Conservation (phyloP, 2,113 vertebrate species). For the Urocitellus parryii region DNA sequence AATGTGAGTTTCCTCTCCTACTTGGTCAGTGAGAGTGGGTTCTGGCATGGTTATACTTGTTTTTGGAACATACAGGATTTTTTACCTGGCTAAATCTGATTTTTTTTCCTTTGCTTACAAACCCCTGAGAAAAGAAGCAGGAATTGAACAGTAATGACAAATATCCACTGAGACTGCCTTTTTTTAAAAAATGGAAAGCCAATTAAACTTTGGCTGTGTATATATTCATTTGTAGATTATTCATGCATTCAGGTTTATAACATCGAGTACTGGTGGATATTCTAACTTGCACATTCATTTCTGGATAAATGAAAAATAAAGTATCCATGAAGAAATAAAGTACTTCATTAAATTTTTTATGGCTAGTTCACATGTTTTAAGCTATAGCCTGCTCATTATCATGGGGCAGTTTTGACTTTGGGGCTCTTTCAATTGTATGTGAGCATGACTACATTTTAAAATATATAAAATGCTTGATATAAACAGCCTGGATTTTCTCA, state of each 20-base stretch:
- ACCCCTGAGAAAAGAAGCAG: neutral
- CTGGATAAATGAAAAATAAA: slow-evolving; percentile 14
- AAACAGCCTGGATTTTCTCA: slow-evolving; percentile 32
- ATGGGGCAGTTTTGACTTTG: neutral
- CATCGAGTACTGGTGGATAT: neutral
- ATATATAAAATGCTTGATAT: slow-evolving; percentile 54
- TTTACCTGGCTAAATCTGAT: neutral
- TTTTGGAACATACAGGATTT: neutral
- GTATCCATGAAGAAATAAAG: neutral
- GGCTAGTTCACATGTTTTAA: neutral
- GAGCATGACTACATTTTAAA: slow-evolving; percentile 65
- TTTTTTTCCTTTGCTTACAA: neutral
- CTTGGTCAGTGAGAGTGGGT: accelerated
- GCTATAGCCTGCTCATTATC: neutral
- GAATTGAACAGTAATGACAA: slow-evolving; percentile 16
- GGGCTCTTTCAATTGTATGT: slow-evolving; percentile 15
- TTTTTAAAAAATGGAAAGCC: slow-evolving; percentile 48
- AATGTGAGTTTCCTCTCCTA: neutral
- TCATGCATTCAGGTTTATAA: neutral
- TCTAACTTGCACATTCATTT: slow-evolving; percentile 30
- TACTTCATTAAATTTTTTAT: slow-evolving; percentile 37
- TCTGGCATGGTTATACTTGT: neutral
- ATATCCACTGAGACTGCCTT: slow-evolving; percentile 24
- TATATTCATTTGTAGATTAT: slow-evolving; percentile 53
- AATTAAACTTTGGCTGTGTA: slow-evolving; percentile 56